A percentile compares a stretch with the other conserved stretches of the same genome.
These are phyloP conservation scores for Syrphus vitripennis DNA, from an alignment of 2,888 invertebrate species.

Conservation along the genomic window DNA sequence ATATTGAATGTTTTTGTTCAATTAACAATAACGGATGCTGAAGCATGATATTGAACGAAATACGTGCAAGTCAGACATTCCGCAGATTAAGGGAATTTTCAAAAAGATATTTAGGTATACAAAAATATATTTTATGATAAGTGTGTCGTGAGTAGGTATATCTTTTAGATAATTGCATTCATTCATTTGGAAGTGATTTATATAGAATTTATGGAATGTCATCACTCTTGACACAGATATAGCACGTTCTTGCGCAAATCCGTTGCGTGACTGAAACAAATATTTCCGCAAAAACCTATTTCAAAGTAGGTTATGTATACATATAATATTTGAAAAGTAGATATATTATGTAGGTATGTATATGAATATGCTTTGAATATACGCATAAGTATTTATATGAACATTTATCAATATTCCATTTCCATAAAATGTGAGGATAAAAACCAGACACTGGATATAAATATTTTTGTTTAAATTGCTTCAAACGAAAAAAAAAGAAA, in stretches of 20 bases:
- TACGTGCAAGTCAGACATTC: background rate
- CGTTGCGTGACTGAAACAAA: constrained; percentile 8
- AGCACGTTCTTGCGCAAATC: background rate
- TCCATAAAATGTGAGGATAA: no score
- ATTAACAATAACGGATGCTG: background rate
- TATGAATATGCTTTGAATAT: no score
- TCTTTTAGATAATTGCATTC: background rate
- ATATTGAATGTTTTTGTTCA: constrained; percentile 4
- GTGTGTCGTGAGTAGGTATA: background rate
- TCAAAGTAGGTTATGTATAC: no score
- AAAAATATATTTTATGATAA: no score
- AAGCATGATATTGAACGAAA: background rate
- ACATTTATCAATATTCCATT: no score
- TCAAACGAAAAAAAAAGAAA: no score
- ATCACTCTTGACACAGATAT: background rate
- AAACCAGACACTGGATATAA: no score
- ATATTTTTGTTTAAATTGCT: no score
- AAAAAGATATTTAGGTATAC: background rate
- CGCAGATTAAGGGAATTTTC: background rate
- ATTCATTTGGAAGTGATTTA: constrained; percentile 11
- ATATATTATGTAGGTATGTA: no score
- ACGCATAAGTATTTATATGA: no score
- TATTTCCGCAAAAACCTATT: background rate
- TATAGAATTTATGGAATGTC: background rate
- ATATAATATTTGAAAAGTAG: no score